Base-by-base conservation (phyloP, 2,888 invertebrate species). In the Creontiades dilutus region DNA sequence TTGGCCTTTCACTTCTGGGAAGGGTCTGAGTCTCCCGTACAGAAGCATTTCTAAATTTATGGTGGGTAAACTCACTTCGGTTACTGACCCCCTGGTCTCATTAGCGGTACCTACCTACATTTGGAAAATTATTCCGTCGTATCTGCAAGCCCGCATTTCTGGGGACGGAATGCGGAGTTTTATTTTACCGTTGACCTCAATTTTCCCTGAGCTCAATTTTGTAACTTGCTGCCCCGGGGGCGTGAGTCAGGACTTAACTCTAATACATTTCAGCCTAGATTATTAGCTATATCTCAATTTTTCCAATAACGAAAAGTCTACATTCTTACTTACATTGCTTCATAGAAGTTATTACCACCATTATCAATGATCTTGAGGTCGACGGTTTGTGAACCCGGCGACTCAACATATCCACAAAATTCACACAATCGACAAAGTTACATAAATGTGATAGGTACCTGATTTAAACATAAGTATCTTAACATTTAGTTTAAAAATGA, bases 1-100 rank as follows among this genome's bases (percentile, higher is more conserved):
- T 68, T 68, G 27, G 68, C 68, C 68, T 68, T 68, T 68, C 68
- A 68, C 68, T 68, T 68, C 68, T 27, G 68, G 27, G 68, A 68
- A 68, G 68, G 61, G n/a, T 61, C 78, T 16, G 3, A 16, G 46
- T n/a, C 9, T 16, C 46, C 16, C 28, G 16, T 78, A 3, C 19
- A 4, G 46, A 47, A 55, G 23, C 52, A 52, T 52, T 82, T 82
- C 82, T 82, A 82, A 82, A 82, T 82, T 82, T 82, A 82, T 82
- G 82, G 48, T 47, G 7, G 37, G 37, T 37, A 37, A 7, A 27
- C 48, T 52, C 82, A 27, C 47, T 7, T 3, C 48, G 82, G 82
- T 23, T 52, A 82, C 37, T 82, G 82, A 82, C 82, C 82, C 23
- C 27, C 16, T 9, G 46, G 46, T 78, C 78, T 78, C 78, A 46